Conservation (phyloP, 1,140 invertebrate genomes). For the Scylla paramamosain region DNA sequence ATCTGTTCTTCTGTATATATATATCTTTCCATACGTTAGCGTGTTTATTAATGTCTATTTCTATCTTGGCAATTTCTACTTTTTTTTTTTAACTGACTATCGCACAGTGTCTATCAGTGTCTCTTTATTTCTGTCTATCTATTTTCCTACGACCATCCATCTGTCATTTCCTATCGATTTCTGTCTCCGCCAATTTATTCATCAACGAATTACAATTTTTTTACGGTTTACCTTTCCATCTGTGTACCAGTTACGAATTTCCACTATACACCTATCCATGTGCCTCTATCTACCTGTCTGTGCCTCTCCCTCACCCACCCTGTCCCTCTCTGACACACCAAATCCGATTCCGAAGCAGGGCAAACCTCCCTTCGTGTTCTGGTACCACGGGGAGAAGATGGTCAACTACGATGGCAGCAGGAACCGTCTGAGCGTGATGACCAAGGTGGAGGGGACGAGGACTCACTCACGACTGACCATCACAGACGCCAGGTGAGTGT, state of each 20-base stretch:
- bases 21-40: neutral
- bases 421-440: conserved; percentile 91
- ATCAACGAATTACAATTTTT: too few relatives aligned
- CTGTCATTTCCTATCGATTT: neutral
- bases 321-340: conserved; percentile 50
- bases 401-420: conserved; percentile 93
- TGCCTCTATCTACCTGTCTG: neutral
- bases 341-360: conserved; percentile 78
- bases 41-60: neutral
- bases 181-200: too few relatives aligned
- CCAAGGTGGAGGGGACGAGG: conserved; percentile 87
- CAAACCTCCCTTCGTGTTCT: conserved; percentile 80
- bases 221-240: neutral
- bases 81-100: neutral
- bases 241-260: neutral
- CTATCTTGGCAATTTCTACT: neutral
- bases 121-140: neutral
- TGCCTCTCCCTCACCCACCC: neutral
- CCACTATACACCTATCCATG: too few relatives aligned
- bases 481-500: conserved; percentile 54
- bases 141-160: neutral
- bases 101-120: neutral
- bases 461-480: conserved; percentile 64
- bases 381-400: conserved; percentile 92
- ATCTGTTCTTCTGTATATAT: neutral